phyloP scores from a whole-genome alignment of 1,140 invertebrate species.

The Oryctes rhinoceros region DNA sequence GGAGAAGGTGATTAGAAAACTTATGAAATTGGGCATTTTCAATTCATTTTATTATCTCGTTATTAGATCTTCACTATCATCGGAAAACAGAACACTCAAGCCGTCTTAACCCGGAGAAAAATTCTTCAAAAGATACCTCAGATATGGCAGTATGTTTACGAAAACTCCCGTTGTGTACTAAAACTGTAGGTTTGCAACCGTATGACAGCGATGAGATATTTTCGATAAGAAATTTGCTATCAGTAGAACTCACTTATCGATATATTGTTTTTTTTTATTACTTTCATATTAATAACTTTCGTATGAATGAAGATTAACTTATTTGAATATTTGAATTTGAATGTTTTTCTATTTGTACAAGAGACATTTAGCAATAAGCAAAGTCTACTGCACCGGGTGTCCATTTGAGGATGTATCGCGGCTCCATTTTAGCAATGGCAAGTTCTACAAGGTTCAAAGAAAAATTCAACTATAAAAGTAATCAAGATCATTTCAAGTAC shows the following conservation, averaged over 20 bases:
- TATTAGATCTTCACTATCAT: neutral
- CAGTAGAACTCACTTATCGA: neutral
- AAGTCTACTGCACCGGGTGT: too few relatives aligned
- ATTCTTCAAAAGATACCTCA: neutral
- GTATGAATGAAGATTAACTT: neutral
- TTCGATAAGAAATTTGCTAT: conserved; percentile 5
- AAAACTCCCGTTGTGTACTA: neutral
- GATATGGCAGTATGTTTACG: neutral
- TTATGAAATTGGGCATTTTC: neutral
- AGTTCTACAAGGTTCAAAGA: too few relatives aligned
- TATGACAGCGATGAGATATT: neutral
- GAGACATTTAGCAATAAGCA: too few relatives aligned
- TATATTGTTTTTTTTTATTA: neutral
- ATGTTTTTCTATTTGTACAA: neutral
- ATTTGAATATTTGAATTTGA: neutral
- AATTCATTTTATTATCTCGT: neutral
- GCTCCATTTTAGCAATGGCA: too few relatives aligned
- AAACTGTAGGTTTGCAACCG: neutral
- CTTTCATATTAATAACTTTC: neutral
- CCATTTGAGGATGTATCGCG: too few relatives aligned
- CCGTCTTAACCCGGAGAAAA: neutral
- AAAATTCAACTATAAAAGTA: too few relatives aligned
- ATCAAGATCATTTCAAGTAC: too few relatives aligned
- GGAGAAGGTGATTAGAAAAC: neutral
- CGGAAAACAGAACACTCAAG: neutral